phyloP scores from a whole-genome alignment of 2,888 invertebrate genomes.

The Callyntrura guangdongensis region DNA sequence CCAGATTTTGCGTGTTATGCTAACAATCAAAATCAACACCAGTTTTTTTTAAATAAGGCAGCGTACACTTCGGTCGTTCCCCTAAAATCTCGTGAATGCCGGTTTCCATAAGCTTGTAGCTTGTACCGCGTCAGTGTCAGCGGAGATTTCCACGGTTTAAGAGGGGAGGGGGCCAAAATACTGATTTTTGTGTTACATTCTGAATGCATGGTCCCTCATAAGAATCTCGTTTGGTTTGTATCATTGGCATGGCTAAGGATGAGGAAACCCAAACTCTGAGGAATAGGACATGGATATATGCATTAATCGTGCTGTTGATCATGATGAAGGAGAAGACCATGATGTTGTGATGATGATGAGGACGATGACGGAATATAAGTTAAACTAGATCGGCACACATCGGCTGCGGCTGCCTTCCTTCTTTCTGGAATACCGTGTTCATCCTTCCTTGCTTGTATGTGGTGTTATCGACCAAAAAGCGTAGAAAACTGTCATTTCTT shows the following conservation, averaged over 20 bases:
- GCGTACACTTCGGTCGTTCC: too few relatives aligned
- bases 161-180: too few relatives aligned
- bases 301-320: conserved; percentile 27
- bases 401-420: conserved; percentile 56
- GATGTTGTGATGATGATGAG: conserved; percentile 63
- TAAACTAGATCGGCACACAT: conserved; percentile 67
- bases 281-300: conserved; percentile 46
- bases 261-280: conserved; percentile 62
- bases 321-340: conserved; percentile 45
- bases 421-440: conserved; percentile 60
- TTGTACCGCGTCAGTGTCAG: too few relatives aligned
- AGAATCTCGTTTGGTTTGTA: too few relatives aligned
- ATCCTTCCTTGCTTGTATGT: conserved; percentile 5
- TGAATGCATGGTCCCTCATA: too few relatives aligned
- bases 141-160: too few relatives aligned
- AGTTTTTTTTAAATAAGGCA: too few relatives aligned
- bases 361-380: conserved; percentile 55
- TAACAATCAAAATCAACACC: too few relatives aligned
- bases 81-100: too few relatives aligned
- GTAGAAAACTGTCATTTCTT: conserved; percentile 52
- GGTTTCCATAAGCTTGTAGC: too few relatives aligned
- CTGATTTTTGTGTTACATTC: too few relatives aligned
- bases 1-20: too few relatives aligned
- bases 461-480: conserved; percentile 68
- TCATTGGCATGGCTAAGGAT: background rate